Base-by-base conservation (phyloP, 1,140 invertebrate genomes). In the Drosophila simulans region DNA sequence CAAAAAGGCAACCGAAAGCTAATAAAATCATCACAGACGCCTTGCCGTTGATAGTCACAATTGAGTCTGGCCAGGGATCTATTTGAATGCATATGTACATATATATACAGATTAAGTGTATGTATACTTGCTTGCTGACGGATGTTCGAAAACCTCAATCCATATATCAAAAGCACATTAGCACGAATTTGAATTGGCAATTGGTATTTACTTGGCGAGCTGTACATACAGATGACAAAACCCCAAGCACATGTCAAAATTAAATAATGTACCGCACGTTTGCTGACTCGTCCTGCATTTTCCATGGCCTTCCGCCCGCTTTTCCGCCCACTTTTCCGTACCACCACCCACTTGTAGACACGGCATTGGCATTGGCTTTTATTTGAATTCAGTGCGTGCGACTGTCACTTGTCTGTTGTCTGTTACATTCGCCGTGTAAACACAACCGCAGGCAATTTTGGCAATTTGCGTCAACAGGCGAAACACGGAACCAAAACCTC, bases 401-500 rank as follows among this genome's bases (percentile, higher is more conserved):
- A 71, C 83, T 88, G 83, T 88, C 83, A 89, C 83, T 89, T 88
- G 83, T 88, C 83, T 88, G 83, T 88, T 88, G 83, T 88, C 83
- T 88, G 83, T 89, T 83, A 83, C 83, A 88, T 88, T 89, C 76
- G 80, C 83, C 79, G 83, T 88, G 83, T 89, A 88, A 88, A 88
- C 84, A 89, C 80, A 88, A 89, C 84, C 84, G 84, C 84, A 90
- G 84, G 84, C 84, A 88, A 88, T 89, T 88, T 88, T 77, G 84
- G 84, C 84, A 84, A 88, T 88, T 88, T 88, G 84, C 80, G 84
- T 88, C 84, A 88, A 89, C 84, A 84, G 84, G 80, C 84, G 64
- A 80, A 82, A 82, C 74, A 86, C 69, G 82, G 60, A 74, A 71
- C 82, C 68, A 55, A 73, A 68, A 60, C 37, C 63, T 53, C 49